These are phyloP conservation scores for Eurystomus gularis DNA, from an alignment of 2,113 vertebrate species.

Conservation along the genomic window DNA sequence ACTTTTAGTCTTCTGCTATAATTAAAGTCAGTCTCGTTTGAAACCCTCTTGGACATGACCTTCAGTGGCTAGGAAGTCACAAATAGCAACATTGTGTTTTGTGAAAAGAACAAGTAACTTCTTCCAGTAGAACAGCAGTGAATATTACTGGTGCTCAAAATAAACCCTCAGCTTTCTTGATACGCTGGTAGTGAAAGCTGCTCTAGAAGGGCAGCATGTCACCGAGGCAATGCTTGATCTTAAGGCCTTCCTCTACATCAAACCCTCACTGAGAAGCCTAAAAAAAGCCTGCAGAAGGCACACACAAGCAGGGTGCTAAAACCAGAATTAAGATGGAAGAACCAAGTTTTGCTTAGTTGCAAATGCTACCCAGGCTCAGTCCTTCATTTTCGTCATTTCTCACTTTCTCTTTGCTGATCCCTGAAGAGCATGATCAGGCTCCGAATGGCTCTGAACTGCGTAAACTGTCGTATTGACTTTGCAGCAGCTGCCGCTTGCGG, in stretches of 20 bases:
- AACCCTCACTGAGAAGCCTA: background rate
- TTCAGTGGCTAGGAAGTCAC: background rate
- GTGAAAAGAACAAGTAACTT: background rate
- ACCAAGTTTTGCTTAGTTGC: background rate
- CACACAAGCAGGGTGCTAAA: background rate
- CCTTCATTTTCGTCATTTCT: background rate
- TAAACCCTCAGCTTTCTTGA: background rate
- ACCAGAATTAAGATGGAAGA: background rate
- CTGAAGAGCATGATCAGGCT: background rate
- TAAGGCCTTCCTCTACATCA: background rate
- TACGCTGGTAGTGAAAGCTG: background rate
- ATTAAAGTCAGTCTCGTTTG: background rate
- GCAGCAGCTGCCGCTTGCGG: background rate
- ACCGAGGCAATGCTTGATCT: background rate
- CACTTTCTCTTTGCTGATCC: background rate
- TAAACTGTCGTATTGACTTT: background rate
- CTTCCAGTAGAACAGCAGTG: background rate
- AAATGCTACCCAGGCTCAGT: background rate
- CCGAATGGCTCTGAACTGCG: background rate
- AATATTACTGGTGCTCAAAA: background rate
- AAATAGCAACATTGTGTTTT: background rate
- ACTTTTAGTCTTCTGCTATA: background rate
- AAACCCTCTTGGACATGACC: background rate
- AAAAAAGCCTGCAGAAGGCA: background rate
- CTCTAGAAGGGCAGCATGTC: background rate